Conservation (phyloP, 2,797 vertebrate genomes). For the Hipposideros larvatus region DNA sequence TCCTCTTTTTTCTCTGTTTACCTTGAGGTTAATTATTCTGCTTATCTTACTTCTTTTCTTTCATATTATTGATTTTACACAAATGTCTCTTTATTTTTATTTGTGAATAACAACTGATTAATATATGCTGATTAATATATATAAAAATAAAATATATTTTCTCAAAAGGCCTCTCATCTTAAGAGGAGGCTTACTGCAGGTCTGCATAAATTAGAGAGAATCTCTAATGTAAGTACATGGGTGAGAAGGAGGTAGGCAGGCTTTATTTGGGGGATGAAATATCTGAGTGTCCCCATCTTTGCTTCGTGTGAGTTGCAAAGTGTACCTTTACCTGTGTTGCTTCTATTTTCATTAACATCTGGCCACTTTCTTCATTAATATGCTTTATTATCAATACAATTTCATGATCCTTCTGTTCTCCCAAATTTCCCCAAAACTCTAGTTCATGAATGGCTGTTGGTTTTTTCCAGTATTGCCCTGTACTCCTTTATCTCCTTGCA, state of each 20-base stretch:
- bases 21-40: background rate
- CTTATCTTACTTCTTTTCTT: background rate
- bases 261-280: background rate
- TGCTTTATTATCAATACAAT: background rate
- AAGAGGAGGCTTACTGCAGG: background rate
- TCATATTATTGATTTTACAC: background rate
- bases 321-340: background rate
- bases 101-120: background rate
- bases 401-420: background rate
- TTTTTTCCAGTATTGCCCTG: background rate
- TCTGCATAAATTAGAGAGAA: background rate
- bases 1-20: background rate
- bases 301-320: background rate
- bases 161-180: background rate
- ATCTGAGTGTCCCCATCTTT: background rate
- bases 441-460: background rate
- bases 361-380: background rate
- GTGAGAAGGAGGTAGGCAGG: background rate
- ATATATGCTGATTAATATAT: too few species aligned
- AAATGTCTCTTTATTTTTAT: background rate
- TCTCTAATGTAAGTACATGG: background rate
- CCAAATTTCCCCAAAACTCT: background rate
- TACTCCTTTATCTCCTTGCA: background rate
- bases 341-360: background rate
- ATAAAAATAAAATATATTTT: background rate